Evolutionary conservation across 1,140 invertebrate species (phyloP).

Genomic region (Gyrodactylus bullatarudis): DNA sequence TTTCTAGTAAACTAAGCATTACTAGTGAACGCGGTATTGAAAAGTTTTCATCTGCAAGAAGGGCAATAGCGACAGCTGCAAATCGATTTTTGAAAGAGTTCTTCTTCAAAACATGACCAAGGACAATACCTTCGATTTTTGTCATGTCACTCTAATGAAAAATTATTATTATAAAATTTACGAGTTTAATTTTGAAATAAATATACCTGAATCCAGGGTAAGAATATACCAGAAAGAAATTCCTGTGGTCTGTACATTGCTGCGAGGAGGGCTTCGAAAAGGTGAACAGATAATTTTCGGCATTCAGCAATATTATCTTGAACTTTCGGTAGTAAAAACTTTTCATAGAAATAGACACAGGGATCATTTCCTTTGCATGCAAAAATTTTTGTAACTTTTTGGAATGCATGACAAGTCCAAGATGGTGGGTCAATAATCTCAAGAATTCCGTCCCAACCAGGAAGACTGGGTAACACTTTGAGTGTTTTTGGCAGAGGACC

Average conservation of each 20-base stretch:
- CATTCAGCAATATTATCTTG: background rate
- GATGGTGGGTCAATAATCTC: background rate
- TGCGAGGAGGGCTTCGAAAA: background rate
- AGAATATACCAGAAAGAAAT: background rate
- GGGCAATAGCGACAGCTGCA: background rate
- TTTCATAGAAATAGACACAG: background rate
- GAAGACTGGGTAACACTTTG: background rate
- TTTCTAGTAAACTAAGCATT: background rate
- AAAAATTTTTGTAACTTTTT: background rate
- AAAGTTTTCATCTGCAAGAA: background rate
- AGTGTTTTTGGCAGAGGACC: background rate
- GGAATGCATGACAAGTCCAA: background rate
- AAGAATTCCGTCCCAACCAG: background rate
- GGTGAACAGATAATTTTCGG: background rate
- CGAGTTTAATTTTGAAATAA: background rate
- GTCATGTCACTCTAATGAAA: background rate
- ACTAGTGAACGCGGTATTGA: background rate
- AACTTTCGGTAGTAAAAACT: background rate
- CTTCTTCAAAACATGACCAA: background rate
- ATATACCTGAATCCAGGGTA: background rate
- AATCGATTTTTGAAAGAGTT: background rate
- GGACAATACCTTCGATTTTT: background rate
- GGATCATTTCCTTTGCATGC: background rate
- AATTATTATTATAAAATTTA: background rate
- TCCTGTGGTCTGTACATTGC: background rate